Evolutionary conservation across 2,888 invertebrate species (phyloP), one percentile per base, ranked within the genome.

Genomic region (Nomada lathburiana): DNA sequence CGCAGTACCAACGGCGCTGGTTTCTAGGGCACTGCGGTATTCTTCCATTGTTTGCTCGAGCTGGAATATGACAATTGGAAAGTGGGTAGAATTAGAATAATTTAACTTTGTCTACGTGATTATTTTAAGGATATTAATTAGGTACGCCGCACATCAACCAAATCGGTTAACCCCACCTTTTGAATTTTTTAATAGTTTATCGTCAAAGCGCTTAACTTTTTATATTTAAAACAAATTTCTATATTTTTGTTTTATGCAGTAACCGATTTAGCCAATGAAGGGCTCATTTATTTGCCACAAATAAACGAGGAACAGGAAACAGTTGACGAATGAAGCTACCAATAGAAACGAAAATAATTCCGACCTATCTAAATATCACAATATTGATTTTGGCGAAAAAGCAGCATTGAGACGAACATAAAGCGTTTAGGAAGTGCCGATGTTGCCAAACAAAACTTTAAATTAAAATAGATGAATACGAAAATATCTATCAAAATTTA

Each of bases 1-100:
- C 11, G 95, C 93, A 10, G 95, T 96, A 4, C 97, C 97, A 57
- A 97, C 90, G 60, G 95, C 94, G 29, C 95, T 94, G 52, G 93
- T 91, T 29, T 94, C 94, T 64, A 97, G 92, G 47, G 95, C 93
- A 2, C 95, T 94, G 67, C 95, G 94, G 69, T 95, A 94, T 20
- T 94, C 94, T 55, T 95, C 95, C 3, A 96, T 93, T 44, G 95
- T 88, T 82, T 95, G 94, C 44, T 94, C 94, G 7, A 96, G 89
- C 96, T 96, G 92, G 44, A 93, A 93, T 50, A 2, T 9, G 20
- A 9, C n/a, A 26, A 23, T 29, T n/a, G 1, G 10, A 52, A 63
- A 7, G 36, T 47, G 36, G 20, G 10, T 1, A n/a, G 26, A 52
- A n/a, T 52, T 65, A 20, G 11, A 16, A 16, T 42, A 10, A 11